Base-by-base conservation (phyloP, 2,797 vertebrate genomes). In the Dicrostonyx torquatus region DNA sequence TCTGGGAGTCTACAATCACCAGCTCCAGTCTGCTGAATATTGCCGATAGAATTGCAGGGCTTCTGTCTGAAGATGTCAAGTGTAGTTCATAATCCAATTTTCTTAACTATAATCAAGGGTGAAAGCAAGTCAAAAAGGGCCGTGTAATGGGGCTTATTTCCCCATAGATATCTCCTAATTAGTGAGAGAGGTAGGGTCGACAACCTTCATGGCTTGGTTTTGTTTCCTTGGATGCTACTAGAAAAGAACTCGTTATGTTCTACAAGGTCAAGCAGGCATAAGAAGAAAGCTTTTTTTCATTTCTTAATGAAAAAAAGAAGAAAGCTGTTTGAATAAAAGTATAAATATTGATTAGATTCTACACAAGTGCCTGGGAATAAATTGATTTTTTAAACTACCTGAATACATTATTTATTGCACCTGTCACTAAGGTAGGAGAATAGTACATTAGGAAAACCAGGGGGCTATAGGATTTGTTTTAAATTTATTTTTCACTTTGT, bases 311-410 rank as follows among this genome's bases (percentile, higher is more conserved):
- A 64, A 87, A 62, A 45, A n/a, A 73, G 66, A 64, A 58, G n/a
- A 82, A 64, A 79, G 89, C 22, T 13, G 11, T 97, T 97, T 97
- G 87, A 98, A 95, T 97, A 93, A 96, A 93, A 96, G 66, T 87
- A 97, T 97, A 98, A 98, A 97, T 98, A 97, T 98, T 98, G 96
- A 98, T 98, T 97, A 97, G 48, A 94, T 93, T 93, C 92, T 94
- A 97, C 40, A 40, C 45, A 97, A 89, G 55, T 96, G 75, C 66
- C 90, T 96, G 78, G 66, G 94, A 97, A 97, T 96, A 94, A 97
- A 97, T 94, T 96, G 18, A 97, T 97, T 97, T 98, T 96, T 95
- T 97, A 96, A 97, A 96, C 94, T 96, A 97, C 37, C 40, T 83
- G 80, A 88, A 95, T 95, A 84, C 58, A 97, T 98, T 98, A 97